Evolutionary conservation across 2,113 vertebrate genomes (phyloP).

Genomic region (Hippopotamus amphibius): DNA sequence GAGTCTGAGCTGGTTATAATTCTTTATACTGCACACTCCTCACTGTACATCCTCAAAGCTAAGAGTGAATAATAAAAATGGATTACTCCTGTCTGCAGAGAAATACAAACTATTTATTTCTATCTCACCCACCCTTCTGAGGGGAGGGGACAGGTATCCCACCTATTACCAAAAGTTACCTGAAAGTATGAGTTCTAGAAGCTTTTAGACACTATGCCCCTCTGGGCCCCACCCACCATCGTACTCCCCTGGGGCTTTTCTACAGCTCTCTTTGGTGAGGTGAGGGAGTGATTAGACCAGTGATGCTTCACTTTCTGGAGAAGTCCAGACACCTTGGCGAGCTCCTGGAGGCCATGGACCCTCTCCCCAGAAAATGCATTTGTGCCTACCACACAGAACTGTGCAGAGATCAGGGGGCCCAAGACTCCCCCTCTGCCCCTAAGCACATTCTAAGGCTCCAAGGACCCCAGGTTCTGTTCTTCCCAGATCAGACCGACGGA

Average conservation of each 20-base stretch:
- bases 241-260: background rate
- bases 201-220: background rate
- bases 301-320: background rate
- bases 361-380: background rate
- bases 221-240: background rate
- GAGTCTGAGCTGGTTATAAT: conserved; percentile 58
- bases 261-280: background rate
- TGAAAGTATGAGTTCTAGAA: background rate
- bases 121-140: background rate
- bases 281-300: background rate
- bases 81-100: conserved; percentile 38
- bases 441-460: background rate
- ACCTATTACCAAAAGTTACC: background rate
- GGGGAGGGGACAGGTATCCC: background rate
- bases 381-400: background rate
- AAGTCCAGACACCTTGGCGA: background rate
- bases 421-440: background rate
- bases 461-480: background rate
- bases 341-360: background rate
- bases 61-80: conserved; percentile 48
- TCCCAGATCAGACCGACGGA: background rate
- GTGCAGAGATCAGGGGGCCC: background rate
- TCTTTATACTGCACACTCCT: conserved; percentile 26
- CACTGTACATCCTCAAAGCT: conserved; percentile 5
- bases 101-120: conserved; percentile 36